These are phyloP conservation scores for Leptoteleia sp. DNA, from an alignment of 1,140 invertebrate species.

Conservation along the genomic window DNA sequence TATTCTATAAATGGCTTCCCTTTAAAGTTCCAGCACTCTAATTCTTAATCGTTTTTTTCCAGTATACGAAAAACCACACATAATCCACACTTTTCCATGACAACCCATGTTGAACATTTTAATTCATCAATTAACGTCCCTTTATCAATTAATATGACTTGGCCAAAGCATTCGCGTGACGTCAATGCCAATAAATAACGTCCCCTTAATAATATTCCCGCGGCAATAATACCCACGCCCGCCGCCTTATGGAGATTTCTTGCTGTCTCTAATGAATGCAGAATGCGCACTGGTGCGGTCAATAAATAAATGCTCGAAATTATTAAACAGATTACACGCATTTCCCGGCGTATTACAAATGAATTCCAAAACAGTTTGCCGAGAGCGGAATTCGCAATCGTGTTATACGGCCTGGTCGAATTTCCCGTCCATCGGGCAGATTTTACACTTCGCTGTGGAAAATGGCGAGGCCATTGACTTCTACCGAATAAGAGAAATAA, in stretches of 20 bases:
- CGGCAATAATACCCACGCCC: constrained; percentile 3
- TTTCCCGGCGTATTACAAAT: constrained; percentile 32
- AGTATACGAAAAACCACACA: no score
- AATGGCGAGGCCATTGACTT: constrained; percentile 11
- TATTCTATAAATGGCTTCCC: no score
- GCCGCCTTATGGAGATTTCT: no score
- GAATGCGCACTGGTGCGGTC: constrained; percentile 1
- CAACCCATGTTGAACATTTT: no score
- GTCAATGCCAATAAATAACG: not conserved
- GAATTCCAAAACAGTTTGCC: constrained; percentile 25
- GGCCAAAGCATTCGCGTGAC: no score
- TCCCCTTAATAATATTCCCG: constrained; percentile 11
- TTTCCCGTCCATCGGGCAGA: not conserved
- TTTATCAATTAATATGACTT: no score
- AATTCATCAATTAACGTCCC: no score
- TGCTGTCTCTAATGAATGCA: not conserved
- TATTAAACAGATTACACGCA: constrained; percentile 36
- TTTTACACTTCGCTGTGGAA: constrained; percentile 21
- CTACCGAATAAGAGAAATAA: constrained; percentile 18
- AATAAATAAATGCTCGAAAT: constrained; percentile 36
- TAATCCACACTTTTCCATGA: no score
- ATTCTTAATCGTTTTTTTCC: no score
- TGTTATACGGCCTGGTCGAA: constrained; percentile 2
- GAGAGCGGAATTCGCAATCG: constrained; percentile 6
- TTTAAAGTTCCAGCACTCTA: no score